Conservation (phyloP, 2,113 vertebrate genomes). For the Poicephalus gulielmi region DNA sequence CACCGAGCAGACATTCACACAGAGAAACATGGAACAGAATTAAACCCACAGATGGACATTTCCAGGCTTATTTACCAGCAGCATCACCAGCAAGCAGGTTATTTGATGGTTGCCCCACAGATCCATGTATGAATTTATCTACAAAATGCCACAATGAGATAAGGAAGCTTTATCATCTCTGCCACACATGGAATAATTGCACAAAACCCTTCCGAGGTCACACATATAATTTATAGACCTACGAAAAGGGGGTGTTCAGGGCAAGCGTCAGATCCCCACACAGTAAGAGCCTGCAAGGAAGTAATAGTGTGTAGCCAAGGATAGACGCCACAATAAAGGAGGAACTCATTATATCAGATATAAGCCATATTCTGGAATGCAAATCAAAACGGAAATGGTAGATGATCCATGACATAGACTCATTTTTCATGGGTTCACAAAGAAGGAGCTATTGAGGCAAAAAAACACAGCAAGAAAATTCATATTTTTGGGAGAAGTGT, state of each 20-base stretch:
- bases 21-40: neutral
- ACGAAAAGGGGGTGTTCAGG: neutral
- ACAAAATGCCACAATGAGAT: neutral
- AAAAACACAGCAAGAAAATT: neutral
- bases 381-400: neutral
- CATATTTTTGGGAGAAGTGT: neutral
- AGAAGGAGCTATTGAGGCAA: neutral
- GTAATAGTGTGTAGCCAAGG: neutral
- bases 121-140: neutral
- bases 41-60: neutral
- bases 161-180: neutral
- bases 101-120: neutral
- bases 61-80: neutral
- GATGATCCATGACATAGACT: conserved; percentile 2
- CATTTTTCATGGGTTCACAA: neutral
- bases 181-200: neutral
- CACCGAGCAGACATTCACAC: neutral
- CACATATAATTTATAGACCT: neutral
- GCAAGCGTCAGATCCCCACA: neutral
- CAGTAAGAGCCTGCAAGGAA: neutral
- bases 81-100: neutral
- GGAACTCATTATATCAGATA: neutral
- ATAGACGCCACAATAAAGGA: neutral
- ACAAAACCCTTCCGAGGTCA: neutral
- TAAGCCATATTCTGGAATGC: neutral